Base-by-base conservation (phyloP, 2,888 invertebrate species). In the Philereme transversata region DNA sequence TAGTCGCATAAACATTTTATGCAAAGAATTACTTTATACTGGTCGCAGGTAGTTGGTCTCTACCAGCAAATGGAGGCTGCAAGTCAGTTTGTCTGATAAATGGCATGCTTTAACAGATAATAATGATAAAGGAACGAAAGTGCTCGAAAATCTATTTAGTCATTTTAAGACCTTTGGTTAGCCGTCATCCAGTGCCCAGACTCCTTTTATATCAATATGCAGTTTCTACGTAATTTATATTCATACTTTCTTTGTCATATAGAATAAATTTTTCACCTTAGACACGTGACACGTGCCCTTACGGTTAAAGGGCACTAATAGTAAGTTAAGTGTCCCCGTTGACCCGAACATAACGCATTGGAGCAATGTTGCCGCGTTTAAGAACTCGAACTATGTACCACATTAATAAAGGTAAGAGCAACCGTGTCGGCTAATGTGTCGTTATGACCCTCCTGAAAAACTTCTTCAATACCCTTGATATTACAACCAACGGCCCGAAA, bases 321-420 rank as follows among this genome's bases (percentile, higher is more conserved):
- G 77, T 71, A 74, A 75, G 77, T 81, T 77, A 81, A 82, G 76
- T 78, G 79, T 58, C 62, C 53, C 43, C 59, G 49, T 77, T 82
- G 83, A 83, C 84, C 84, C 81, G 71, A 64, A 75, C 73, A 73
- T 75, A 79, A 79, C 74, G 70, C 77, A 76, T 71, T 70, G 77
- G 73, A 73, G 71, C 72, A 65, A 67, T 64, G 62, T 53, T 62
- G 49, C 69, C 62, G 60, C 60, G 73, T 72, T 71, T 80, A 81
- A 88, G 85, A n/a, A 83, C 82, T 80, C 76, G 81, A 85, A 79
- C 83, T 86, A 81, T 88, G 89, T 88, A 85, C 81, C 84, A 77
- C 87, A 89, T 89, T 89, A 87, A 87, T 89, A 89, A 88, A 90
- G 87, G 89, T 88, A 87, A 88, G 84, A 82, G 85, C 81, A 83